A percentile compares a stretch with the other conserved stretches of the same genome.
phyloP scores from a whole-genome alignment of 2,888 invertebrate species.

The Campoletis raptor region DNA sequence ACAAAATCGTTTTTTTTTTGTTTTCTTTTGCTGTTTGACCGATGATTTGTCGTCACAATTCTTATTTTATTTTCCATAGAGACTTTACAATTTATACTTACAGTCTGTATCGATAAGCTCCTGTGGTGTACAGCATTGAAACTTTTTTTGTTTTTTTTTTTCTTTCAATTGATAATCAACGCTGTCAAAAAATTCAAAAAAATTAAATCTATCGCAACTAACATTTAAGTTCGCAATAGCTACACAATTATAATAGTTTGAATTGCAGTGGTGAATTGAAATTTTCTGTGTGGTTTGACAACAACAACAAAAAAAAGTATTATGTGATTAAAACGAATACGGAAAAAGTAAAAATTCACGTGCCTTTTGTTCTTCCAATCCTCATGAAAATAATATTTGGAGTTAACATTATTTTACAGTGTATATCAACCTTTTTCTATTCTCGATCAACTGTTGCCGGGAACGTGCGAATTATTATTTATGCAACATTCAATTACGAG shows the following conservation, averaged over 20 bases:
- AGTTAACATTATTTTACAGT: background rate
- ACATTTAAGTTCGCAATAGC: background rate
- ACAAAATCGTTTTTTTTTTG: background rate
- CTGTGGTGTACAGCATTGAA: background rate
- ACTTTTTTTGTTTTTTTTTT: conserved; percentile 4
- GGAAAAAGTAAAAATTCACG: conserved; percentile 10
- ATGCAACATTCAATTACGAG: conserved; percentile 24
- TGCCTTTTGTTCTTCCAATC: conserved; percentile 2
- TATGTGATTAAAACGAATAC: background rate
- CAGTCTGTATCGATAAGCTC: background rate
- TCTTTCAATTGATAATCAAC: background rate
- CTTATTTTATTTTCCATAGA: background rate
- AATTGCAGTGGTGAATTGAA: conserved; percentile 1
- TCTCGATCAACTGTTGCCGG: conserved; percentile 23
- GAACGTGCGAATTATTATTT: conserved; percentile 45
- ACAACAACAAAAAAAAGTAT: background rate
- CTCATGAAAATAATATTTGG: background rate
- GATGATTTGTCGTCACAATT: conserved; percentile 34
- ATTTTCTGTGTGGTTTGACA: background rate
- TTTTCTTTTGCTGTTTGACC: background rate
- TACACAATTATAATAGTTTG: background rate
- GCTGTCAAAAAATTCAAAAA: conserved; percentile 8
- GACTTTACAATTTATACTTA: background rate
- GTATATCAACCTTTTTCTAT: background rate
- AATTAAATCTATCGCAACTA: background rate